Percentiles rank a stretch among this genome's conserved stretches.
Evolutionary conservation across 1,140 invertebrate genomes (phyloP).

Genomic region (Neodiprion pinetum): DNA sequence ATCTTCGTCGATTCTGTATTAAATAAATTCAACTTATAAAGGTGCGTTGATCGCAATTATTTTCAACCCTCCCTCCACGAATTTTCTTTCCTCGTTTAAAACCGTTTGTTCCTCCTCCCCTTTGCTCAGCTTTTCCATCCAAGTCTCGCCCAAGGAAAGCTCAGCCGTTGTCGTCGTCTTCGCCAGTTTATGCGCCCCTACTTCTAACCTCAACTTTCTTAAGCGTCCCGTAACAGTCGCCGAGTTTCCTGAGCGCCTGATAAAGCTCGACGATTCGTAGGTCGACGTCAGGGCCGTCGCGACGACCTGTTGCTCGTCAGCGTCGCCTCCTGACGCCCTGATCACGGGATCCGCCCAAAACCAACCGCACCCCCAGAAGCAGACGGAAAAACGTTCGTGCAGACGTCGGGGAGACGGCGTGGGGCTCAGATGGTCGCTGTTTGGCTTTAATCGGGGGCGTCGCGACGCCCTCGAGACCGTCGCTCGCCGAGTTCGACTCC

Average conservation of each 20-base stretch:
- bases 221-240: neutral
- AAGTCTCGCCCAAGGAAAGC: neutral
- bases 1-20: too few relatives aligned
- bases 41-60: too few relatives aligned
- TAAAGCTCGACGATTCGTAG: neutral
- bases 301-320: neutral
- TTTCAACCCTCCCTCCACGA: too few relatives aligned
- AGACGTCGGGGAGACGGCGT: neutral
- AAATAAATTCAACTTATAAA: too few relatives aligned
- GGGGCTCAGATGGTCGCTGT: neutral
- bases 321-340: neutral
- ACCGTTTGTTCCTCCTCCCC: neutral
- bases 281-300: neutral
- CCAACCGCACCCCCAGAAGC: neutral
- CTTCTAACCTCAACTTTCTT: constrained; percentile 1
- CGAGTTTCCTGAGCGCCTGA: neutral
- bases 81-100: too few relatives aligned
- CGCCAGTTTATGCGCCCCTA: neutral
- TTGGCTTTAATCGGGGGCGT: neutral
- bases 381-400: neutral
- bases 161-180: neutral
- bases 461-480: neutral
- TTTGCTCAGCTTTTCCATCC: neutral
- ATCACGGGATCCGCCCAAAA: neutral
- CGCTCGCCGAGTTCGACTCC: neutral